Evolutionary conservation across 2,113 vertebrate species (phyloP), one percentile per base, ranked within the genome.

Genomic region (Odocoileus virginianus): DNA sequence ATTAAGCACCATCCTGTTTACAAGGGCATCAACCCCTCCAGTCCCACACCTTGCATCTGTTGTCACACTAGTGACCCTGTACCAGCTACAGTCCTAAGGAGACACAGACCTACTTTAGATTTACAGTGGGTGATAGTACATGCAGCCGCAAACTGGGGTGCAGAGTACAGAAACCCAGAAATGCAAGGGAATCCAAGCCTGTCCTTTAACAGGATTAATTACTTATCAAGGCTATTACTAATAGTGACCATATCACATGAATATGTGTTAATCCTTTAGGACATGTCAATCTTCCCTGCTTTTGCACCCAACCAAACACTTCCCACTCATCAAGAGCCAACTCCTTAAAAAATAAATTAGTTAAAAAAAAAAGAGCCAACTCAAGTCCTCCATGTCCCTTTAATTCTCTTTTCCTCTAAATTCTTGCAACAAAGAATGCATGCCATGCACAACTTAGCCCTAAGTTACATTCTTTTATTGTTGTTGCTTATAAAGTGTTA

Each of bases 1-100:
- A 96, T 95, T 87, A 94, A 88, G 50, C 12, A 12, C 28, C 74
- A 54, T 92, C 87, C 85, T 94, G 57, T 94, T 90, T 79, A 50
- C 27, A 87, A 78, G 36, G 3, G 3, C 71, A 87, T 15, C 50
- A 15, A 14, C 57, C 15, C 30, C 19, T 58, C 36, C 27, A 78
- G 27, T 54, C 82, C 55, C 27, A 47, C 52, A 43, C 40, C 83
- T 78, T 89, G 50, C 55, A 60, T 79, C 43, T 93, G 36, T 83
- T 21, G 1, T 82, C 52, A 21, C 67, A 58, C 16, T 12, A 23
- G 14, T 5, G 12, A 36, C 12, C 6, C 33, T 4, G 25, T 83
- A 55, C 83, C 84, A 95, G 87, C 55, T 27, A 9, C 40, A 74
- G 54, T 19, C 47, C 23, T 36, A 58, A 78, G 40, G n/a, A 76